A percentile compares a stretch with the other conserved stretches of the same genome.
Evolutionary conservation across 2,888 invertebrate species (phyloP).

Genomic region (Ferrisia virgata): DNA sequence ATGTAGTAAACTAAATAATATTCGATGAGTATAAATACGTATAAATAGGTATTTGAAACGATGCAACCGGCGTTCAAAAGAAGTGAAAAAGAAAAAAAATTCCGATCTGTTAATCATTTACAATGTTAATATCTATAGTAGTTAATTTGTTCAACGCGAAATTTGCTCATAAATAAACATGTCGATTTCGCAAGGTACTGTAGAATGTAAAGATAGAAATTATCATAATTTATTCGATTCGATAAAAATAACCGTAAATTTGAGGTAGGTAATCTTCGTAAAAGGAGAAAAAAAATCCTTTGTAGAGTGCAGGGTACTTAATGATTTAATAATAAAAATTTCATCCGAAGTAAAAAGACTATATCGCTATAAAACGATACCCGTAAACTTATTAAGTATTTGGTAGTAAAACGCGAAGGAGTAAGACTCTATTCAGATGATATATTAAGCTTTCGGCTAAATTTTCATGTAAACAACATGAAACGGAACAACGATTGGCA

Average conservation of each 20-base stretch:
- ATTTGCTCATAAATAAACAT: background rate
- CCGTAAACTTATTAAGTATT: constrained; percentile 2
- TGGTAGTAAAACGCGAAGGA: background rate
- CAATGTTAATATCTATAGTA: background rate
- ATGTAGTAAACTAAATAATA: no score
- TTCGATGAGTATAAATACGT: no score
- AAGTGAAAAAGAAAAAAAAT: background rate
- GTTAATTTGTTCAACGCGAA: background rate
- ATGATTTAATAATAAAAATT: background rate
- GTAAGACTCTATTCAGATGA: background rate
- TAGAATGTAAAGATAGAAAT: background rate
- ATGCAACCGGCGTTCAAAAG: no score
- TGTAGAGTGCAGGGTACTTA: background rate
- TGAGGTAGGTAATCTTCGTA: background rate
- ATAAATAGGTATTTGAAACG: no score
- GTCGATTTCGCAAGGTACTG: background rate
- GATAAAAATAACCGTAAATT: background rate
- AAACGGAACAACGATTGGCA: background rate
- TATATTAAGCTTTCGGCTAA: background rate
- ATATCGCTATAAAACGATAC: background rate
- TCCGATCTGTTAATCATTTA: background rate
- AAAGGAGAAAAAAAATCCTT: background rate
- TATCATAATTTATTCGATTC: constrained; percentile 12
- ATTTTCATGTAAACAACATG: background rate
- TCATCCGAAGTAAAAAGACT: background rate